These are phyloP conservation scores for Leucoptera coffeella DNA, from an alignment of 2,888 invertebrate species.

Conservation along the genomic window DNA sequence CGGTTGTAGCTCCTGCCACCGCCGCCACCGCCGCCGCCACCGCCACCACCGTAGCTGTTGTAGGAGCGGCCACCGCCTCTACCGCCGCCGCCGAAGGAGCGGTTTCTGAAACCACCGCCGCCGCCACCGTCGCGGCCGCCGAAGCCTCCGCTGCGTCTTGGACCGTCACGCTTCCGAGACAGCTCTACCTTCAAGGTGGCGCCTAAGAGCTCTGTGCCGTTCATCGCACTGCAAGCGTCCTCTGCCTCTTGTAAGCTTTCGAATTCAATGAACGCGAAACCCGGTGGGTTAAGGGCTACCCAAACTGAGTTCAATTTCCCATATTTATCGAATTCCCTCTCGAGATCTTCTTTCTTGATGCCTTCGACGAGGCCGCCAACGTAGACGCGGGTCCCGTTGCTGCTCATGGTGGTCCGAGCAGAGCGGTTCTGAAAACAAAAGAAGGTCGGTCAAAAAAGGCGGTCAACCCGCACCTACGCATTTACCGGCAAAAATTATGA, in stretches of 20 bases:
- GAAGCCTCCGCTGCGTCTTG: conserved; percentile 57
- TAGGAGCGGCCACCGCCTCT: conserved; percentile 38
- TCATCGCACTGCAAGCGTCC: conserved; percentile 81
- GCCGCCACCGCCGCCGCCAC: conserved; percentile 39
- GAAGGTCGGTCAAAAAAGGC: too few species aligned
- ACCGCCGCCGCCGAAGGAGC: conserved; percentile 28
- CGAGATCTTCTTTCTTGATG: conserved; percentile 88
- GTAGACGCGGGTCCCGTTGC: conserved; percentile 72
- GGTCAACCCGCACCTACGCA: too few species aligned
- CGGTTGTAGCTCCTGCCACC: conserved; percentile 54
- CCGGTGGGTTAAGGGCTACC: conserved; percentile 91
- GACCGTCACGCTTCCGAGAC: conserved; percentile 73
- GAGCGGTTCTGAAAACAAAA: neutral
- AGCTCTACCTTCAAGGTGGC: conserved; percentile 84
- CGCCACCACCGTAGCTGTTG: conserved; percentile 39
- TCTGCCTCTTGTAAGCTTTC: conserved; percentile 84
- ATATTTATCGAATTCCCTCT: conserved; percentile 85
- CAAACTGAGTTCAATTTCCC: conserved; percentile 89
- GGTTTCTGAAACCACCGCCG: conserved; percentile 36
- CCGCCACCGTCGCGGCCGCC: conserved; percentile 47
- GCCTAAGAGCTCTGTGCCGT: conserved; percentile 82
- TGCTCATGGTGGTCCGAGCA: conserved; percentile 32
- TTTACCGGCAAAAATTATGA: too few species aligned
- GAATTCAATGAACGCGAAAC: conserved; percentile 92
- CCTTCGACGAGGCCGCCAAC: conserved; percentile 85